These are phyloP conservation scores for Graphium colonna DNA, from an alignment of 2,888 invertebrate species.

Conservation along the genomic window DNA sequence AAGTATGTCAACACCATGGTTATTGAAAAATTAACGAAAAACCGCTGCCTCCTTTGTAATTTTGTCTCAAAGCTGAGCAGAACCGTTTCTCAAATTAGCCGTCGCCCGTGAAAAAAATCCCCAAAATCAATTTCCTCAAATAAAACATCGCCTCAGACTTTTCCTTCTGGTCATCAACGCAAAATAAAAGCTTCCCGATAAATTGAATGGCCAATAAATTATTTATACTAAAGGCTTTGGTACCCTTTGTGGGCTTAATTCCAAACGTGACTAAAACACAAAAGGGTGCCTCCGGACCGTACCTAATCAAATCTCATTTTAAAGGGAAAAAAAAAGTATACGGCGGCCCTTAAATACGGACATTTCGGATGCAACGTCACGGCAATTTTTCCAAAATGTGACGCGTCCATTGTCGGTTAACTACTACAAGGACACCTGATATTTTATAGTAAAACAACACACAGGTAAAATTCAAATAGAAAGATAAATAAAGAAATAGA, in stretches of 20 bases:
- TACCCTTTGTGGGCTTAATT: constrained; percentile 36
- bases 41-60: constrained; percentile 1
- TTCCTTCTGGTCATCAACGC: constrained; percentile 20
- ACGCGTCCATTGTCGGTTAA: constrained; percentile 7
- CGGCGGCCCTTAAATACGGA: constrained; percentile 16
- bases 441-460: too few relatives aligned
- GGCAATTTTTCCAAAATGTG: not conserved
- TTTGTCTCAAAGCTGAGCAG: not conserved
- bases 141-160: constrained; percentile 14
- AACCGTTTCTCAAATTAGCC: constrained; percentile 16
- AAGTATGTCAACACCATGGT: too few relatives aligned
- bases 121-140: constrained; percentile 19
- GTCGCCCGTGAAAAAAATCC: constrained; percentile 5
- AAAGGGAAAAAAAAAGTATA: constrained; percentile 27
- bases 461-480: too few relatives aligned
- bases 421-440: too few relatives aligned
- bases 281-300: constrained; percentile 38
- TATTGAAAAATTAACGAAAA: too few relatives aligned
- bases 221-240: constrained; percentile 28
- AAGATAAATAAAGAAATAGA: too few relatives aligned
- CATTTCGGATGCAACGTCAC: not conserved
- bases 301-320: constrained; percentile 34
- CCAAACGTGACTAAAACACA: constrained; percentile 41
- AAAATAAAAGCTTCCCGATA: constrained; percentile 21
- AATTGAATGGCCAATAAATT: constrained; percentile 30